Conservation (phyloP, 1,140 invertebrate genomes). For the Drosophila nasuta region DNA sequence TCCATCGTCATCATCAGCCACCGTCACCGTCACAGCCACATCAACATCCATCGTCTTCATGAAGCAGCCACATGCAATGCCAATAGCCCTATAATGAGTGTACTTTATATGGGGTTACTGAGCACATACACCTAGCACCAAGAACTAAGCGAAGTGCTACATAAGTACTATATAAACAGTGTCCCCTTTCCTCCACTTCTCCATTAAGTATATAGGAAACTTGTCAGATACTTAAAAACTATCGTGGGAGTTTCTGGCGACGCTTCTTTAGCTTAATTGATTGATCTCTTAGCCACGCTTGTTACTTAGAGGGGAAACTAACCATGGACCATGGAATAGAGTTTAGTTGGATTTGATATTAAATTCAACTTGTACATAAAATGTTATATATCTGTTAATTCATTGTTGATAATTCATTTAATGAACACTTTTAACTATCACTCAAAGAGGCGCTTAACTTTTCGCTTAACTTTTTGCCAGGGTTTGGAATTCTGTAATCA, state of each 20-base stretch:
- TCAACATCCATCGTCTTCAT: slow-evolving; percentile 26
- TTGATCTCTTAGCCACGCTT: slow-evolving; percentile 14
- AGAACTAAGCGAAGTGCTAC: slow-evolving; percentile 9
- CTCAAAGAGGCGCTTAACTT: no score
- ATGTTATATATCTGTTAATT: no score
- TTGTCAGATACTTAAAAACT: not conserved
- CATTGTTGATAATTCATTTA: no score
- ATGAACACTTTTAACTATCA: no score
- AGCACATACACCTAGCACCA: slow-evolving; percentile 38
- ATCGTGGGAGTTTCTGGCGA: slow-evolving; percentile 31
- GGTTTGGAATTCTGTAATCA: not conserved
- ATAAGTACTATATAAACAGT: slow-evolving; percentile 14
- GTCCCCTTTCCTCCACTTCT: not conserved
- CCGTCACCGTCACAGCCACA: slow-evolving; percentile 40
- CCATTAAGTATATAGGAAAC: no score
- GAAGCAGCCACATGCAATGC: slow-evolving; percentile 43
- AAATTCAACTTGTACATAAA: not conserved
- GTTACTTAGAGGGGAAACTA: not conserved
- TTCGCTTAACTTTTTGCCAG: no score
- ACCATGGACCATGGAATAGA: not conserved
- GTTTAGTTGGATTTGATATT: slow-evolving; percentile 2
- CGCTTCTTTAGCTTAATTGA: slow-evolving; percentile 30
- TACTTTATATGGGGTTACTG: slow-evolving; percentile 68
- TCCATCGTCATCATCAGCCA: slow-evolving; percentile 3
- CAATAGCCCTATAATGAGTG: slow-evolving; percentile 65